phyloP scores from a whole-genome alignment of 2,797 vertebrate species.

The Gouania willdenowi region DNA sequence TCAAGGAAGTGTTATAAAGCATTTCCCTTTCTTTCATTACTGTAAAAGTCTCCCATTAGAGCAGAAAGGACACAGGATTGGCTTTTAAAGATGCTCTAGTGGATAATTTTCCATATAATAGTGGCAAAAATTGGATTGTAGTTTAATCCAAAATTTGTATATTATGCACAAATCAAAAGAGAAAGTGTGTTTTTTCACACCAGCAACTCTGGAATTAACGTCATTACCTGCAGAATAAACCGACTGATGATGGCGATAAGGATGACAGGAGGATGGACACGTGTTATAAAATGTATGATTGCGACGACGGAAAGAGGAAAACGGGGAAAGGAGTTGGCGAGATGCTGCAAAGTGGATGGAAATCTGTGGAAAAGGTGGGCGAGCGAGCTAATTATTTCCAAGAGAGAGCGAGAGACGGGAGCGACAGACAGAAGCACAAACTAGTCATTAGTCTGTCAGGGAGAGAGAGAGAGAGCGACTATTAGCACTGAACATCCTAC shows the following conservation, averaged over 20 bases:
- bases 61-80: no score
- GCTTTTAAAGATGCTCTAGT: no score
- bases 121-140: no score
- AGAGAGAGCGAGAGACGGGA: constrained; percentile 13
- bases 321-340: constrained; percentile 13
- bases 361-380: constrained; percentile 29
- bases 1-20: no score
- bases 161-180: no score
- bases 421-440: constrained; percentile 43
- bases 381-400: constrained; percentile 50
- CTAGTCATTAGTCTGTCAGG: constrained; percentile 72
- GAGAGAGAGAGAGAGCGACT: constrained; percentile 49
- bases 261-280: constrained; percentile 6
- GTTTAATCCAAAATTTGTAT: no score
- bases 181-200: no score
- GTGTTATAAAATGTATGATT: constrained; percentile 8
- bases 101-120: no score
- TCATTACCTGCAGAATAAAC: constrained; percentile 6
- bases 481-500: constrained; percentile 47
- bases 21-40: no score
- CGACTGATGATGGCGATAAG: not conserved
- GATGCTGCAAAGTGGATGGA: constrained; percentile 51
- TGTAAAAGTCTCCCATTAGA: no score
- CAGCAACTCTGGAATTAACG: not conserved
- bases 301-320: constrained; percentile 29